Base-by-base conservation (phyloP, 2,888 invertebrate species). In the Sinhomidia bicolor region DNA sequence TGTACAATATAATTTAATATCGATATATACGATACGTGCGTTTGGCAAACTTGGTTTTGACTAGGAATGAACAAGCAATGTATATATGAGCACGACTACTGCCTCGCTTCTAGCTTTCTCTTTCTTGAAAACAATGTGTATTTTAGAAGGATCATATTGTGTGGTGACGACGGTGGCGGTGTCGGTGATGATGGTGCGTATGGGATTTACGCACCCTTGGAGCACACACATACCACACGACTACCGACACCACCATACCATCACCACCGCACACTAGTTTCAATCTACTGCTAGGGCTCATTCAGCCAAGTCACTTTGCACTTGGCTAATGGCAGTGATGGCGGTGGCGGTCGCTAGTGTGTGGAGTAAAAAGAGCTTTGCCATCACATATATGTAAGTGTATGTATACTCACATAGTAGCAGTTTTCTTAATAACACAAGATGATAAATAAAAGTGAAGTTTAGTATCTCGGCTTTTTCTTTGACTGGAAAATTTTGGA, bases 1-100 rank as follows among this genome's bases (percentile, higher is more conserved):
- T 78, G 26, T 62, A 85, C 83, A 79, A 84, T 78, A 89, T 89
- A 89, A 89, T 89, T 89, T 89, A 89, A 89, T 89, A 87, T 89
- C 84, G 82, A 86, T 88, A 81, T 81, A 81, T 68, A 29, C 26
- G 7, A 44, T 32, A 32, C 32, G 23, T 32, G 41, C 26, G 36
- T 36, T 36, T 17, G 29, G 14, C 6, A 26, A 79, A 54, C 29
- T 85, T 85, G 78, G 85, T 79, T 78, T 54, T 57, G 17, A 29
- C 68, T 78, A 32, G 1, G 17, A 76, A n/a, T n/a, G n/a, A n/a
- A n/a, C n/a, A n/a, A n/a, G n/a, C n/a, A n/a, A n/a, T 23, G 79
- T 41, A 4, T 60, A n/a, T 29, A 7, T 36, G 36, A n/a, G 47
- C n/a, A 17, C n/a, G n/a, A 17, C 5, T 32, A 57, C 36, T 20